Percentiles rank a stretch among this genome's conserved stretches.
Conservation (phyloP, 2,797 vertebrate species). For the Setipinna tenuifilis region DNA sequence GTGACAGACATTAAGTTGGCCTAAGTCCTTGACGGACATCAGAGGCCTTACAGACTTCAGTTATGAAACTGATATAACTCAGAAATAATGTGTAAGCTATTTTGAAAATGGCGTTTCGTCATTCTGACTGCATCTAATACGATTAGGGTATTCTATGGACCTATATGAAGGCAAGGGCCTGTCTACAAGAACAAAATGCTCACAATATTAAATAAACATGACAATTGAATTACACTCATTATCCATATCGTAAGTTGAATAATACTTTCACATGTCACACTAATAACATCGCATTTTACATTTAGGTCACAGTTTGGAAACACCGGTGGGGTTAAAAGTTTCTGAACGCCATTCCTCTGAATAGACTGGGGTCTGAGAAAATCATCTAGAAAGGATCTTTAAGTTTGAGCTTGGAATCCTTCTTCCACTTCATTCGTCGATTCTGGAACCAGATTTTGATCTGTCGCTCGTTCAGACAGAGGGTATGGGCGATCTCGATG, state of each 20-base stretch:
- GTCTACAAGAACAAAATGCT: slow-evolving; percentile 32
- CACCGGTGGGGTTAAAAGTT: slow-evolving; percentile 33
- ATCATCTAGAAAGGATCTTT: slow-evolving; percentile 66
- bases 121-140: slow-evolving; percentile 11
- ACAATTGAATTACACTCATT: slow-evolving; percentile 40
- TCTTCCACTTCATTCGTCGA: slow-evolving; percentile 85
- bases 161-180: slow-evolving; percentile 23
- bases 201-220: slow-evolving; percentile 41
- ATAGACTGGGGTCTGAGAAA: slow-evolving; percentile 26
- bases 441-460: slow-evolving; percentile 87
- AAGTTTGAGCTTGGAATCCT: slow-evolving; percentile 82
- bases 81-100: background rate
- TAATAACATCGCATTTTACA: slow-evolving; percentile 36
- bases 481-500: slow-evolving; percentile 82
- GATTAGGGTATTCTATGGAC: slow-evolving; percentile 19
- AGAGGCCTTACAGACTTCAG: background rate
- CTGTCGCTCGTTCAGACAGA: slow-evolving; percentile 83
- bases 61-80: background rate
- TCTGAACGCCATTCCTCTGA: slow-evolving; percentile 35
- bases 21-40: background rate
- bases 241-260: slow-evolving; percentile 29
- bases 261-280: slow-evolving; percentile 43
- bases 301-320: slow-evolving; percentile 41
- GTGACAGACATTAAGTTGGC: background rate
- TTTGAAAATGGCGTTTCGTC: background rate